phyloP scores from a whole-genome alignment of 2,113 vertebrate genomes.

The Bungarus multicinctus region DNA sequence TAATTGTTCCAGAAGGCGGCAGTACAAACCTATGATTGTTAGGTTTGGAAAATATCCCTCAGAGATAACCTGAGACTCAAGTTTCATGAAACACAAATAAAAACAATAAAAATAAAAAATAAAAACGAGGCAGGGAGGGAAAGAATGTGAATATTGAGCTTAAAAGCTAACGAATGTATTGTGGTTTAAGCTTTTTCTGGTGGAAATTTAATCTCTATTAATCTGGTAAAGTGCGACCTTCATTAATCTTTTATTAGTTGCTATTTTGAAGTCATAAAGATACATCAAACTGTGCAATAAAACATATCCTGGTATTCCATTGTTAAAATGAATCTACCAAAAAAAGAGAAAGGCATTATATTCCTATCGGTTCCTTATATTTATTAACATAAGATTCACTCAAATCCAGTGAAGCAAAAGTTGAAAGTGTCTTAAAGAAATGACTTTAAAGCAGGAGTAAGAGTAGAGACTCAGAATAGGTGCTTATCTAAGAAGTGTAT shows the following conservation, averaged over 20 bases:
- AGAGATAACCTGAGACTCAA: not conserved
- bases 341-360: not conserved
- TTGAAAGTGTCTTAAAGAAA: not conserved
- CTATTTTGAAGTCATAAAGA: not conserved
- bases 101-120: too few species aligned
- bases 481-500: not conserved
- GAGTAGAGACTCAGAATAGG: too few species aligned
- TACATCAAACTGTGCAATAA: fast-evolving
- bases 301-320: fast-evolving
- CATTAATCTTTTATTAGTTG: not conserved
- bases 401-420: not conserved
- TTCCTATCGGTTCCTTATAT: not conserved
- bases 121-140: not conserved
- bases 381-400: not conserved
- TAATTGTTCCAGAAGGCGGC: slow-evolving; percentile 46
- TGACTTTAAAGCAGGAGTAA: not conserved
- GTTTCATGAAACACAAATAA: not conserved
- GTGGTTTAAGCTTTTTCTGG: not conserved
- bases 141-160: not conserved
- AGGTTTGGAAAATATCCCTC: not conserved
- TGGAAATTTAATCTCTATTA: not conserved
- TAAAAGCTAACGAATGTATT: not conserved
- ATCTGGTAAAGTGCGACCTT: not conserved
- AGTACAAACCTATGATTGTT: slow-evolving; percentile 13
- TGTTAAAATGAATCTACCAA: not conserved